phyloP scores from a whole-genome alignment of 2,113 vertebrate genomes.

The Chionodraco myersi region DNA sequence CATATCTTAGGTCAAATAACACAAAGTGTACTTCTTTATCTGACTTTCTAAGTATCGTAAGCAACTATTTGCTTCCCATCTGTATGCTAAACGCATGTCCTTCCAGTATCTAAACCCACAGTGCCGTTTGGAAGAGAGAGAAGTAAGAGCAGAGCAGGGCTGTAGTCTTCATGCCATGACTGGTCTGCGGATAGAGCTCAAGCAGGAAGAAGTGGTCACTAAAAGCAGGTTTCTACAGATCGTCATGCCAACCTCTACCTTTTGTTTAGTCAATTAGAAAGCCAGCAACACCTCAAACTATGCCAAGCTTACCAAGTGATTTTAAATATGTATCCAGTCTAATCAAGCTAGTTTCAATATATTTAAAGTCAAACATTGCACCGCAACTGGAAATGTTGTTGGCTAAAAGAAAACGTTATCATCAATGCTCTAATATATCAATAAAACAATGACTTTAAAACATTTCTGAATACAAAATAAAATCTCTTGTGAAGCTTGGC shows the following conservation, averaged over 20 bases:
- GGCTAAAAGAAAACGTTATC: neutral
- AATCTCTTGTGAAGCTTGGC: constrained; percentile 58
- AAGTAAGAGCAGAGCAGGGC: constrained; percentile 35
- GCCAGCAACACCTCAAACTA: constrained; percentile 47
- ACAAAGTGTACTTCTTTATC: neutral
- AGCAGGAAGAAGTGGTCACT: constrained; percentile 51
- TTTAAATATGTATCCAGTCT: constrained; percentile 49
- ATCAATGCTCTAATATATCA: too few species aligned
- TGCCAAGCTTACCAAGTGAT: constrained; percentile 56
- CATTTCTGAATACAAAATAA: constrained; percentile 35
- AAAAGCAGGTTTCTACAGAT: constrained; percentile 55
- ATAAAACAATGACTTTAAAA: neutral
- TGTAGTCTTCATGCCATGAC: constrained; percentile 53
- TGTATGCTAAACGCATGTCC: neutral
- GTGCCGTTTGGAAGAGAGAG: constrained; percentile 13
- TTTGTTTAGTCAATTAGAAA: constrained; percentile 22
- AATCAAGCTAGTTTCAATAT: constrained; percentile 25
- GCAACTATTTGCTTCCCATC: neutral
- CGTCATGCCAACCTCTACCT: constrained; percentile 65
- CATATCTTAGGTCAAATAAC: neutral
- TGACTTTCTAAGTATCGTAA: neutral
- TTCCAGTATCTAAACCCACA: neutral
- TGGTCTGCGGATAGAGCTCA: constrained; percentile 50
- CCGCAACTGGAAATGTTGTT: neutral
- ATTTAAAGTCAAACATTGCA: constrained; percentile 37